Evolutionary conservation across 2,888 invertebrate genomes (phyloP), one percentile per base, ranked within the genome.

Genomic region (Neoascia interrupta): DNA sequence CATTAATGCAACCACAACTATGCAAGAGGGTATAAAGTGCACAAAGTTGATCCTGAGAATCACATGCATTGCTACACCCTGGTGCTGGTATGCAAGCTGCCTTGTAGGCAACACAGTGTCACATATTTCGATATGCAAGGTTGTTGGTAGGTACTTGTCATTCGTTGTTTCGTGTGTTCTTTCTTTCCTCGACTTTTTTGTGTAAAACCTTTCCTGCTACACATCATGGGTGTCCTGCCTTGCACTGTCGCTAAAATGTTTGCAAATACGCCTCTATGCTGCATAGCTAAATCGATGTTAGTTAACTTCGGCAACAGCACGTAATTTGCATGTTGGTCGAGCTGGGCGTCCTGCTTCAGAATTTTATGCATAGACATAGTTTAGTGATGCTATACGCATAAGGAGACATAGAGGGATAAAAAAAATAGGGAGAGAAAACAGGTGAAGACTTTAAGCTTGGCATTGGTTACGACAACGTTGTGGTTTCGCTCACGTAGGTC

Each of bases 251-350:
- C 47, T 39, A 31, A 58, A 54, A 54, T 64, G 64, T 72, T 76
- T 60, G 47, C 76, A 64, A 66, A 60, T 70, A 39, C 70, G 19
- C 26, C 39, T 26, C 47, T 26, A 43, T n/a, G 41, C n/a, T 19
- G 64, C 53, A 64, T 45, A 53, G 41, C 58, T 37, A 70, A 72
- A 64, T 60, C 60, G 54, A 79, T 72, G 72, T 70, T 66, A 61
- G 79, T 73, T 72, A 66, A 66, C 79, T 79, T 23, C n/a, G 56
- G 66, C 45, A 68, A 61, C 66, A 79, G 54, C n/a, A n/a, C n/a
- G n/a, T 73, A 66, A 66, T 79, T 79, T 79, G 61, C 64, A 79
- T 66, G 54, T 66, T 61, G 43, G n/a, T n/a, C n/a, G n/a, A n/a
- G 61, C 66, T 36, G 18, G 41, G 28, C 60, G 45, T 76, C 64